A percentile compares a stretch with the other conserved stretches of the same genome.
Conservation (phyloP, 2,797 vertebrate genomes). For the Chelonia mydas region DNA sequence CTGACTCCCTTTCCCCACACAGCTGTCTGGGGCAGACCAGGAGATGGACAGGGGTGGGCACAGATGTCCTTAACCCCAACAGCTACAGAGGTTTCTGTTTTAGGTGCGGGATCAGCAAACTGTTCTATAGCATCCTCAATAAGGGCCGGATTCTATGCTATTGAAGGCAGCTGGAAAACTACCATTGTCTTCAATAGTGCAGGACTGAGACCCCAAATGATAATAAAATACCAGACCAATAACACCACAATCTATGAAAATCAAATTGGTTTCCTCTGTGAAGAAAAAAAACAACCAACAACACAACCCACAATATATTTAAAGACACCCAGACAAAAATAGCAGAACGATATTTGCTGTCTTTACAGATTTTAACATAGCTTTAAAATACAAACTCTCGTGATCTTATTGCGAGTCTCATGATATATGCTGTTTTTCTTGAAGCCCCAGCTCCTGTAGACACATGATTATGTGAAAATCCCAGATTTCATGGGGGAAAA, state of each 20-base stretch:
- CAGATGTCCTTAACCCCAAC: background rate
- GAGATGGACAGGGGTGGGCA: fast-evolving
- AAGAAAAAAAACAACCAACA: background rate
- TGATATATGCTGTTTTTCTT: constrained; percentile 4
- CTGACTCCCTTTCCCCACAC: background rate
- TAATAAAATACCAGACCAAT: background rate
- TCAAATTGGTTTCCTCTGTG: background rate
- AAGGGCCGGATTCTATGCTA: background rate
- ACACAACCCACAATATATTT: background rate
- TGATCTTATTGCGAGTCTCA: constrained; percentile 1
- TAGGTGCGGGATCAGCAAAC: background rate
- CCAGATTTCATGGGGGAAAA: background rate
- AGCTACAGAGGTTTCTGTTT: background rate
- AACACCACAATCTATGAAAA: background rate
- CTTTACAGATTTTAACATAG: constrained; percentile 12
- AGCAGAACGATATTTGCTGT: background rate
- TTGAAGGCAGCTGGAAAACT: background rate
- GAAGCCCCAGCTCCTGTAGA: background rate
- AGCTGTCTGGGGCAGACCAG: background rate
- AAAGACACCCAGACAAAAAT: background rate
- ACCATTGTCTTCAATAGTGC: background rate
- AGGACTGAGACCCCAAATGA: background rate
- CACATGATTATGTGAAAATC: background rate
- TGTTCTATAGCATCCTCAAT: background rate
- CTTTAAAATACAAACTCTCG: background rate